phyloP scores from a whole-genome alignment of 2,113 vertebrate species.

The Apodemus sylvaticus region DNA sequence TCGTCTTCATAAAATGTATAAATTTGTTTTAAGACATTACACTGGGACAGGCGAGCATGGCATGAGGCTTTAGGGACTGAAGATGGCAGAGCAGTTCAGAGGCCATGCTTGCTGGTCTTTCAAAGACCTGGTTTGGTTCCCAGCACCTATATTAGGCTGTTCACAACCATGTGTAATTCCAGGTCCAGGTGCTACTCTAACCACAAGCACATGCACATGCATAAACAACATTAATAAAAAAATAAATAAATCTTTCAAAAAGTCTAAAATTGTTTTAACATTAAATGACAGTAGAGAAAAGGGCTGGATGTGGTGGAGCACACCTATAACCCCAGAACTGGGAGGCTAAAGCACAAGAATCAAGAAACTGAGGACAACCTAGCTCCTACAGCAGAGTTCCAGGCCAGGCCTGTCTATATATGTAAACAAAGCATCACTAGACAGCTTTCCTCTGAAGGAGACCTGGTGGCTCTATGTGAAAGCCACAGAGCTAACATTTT shows the following conservation, averaged over 20 bases:
- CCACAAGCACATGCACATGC: not conserved
- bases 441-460: slow-evolving; percentile 31
- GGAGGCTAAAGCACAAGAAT: not conserved
- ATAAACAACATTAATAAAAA: not conserved
- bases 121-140: not conserved
- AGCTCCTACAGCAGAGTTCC: not conserved
- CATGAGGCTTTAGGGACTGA: not conserved
- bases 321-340: not conserved
- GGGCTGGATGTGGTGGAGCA: not conserved
- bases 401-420: not conserved
- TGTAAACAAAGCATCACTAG: slow-evolving; percentile 3
- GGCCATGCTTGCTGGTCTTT: not conserved
- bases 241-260: not conserved
- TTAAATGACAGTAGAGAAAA: not conserved
- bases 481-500: not conserved
- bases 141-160: not conserved
- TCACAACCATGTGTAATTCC: not conserved
- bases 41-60: not conserved
- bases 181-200: not conserved
- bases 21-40: not conserved
- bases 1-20: not conserved
- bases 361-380: not conserved
- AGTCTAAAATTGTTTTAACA: slow-evolving; percentile 39
- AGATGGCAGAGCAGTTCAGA: not conserved
- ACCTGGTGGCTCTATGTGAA: not conserved